A percentile compares a stretch with the other conserved stretches of the same genome.
These are phyloP conservation scores for Fistularia tabacaria DNA, from an alignment of 2,797 vertebrate genomes.

Conservation along the genomic window DNA sequence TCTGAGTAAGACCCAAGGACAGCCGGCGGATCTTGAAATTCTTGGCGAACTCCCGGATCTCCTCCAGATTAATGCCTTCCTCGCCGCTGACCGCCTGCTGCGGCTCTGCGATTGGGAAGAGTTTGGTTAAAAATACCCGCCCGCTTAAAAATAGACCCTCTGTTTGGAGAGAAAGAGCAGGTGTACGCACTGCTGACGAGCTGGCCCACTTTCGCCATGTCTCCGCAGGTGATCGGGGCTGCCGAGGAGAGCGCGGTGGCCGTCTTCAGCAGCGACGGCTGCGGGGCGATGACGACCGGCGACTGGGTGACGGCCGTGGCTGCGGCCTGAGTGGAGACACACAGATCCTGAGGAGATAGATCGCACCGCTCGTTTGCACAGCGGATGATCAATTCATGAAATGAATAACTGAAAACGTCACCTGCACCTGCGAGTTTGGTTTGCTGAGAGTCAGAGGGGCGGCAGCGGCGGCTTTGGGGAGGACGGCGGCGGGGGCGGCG, in stretches of 20 bases:
- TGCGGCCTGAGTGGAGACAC: constrained; percentile 53
- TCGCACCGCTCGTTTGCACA: background rate
- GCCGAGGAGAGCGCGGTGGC: constrained; percentile 64
- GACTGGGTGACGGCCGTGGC: constrained; percentile 75
- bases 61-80: constrained; percentile 95
- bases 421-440: constrained; percentile 64
- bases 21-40: constrained; percentile 97
- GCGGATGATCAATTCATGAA: background rate
- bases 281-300: constrained; percentile 80
- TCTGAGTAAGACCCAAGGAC: constrained; percentile 93
- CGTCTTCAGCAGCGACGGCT: constrained; percentile 64
- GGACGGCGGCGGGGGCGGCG: constrained; percentile 67
- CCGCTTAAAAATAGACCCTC: constrained; percentile 20
- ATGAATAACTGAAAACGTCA: background rate
- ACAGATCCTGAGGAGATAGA: background rate
- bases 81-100: constrained; percentile 78
- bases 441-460: constrained; percentile 62
- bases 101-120: constrained; percentile 74
- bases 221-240: constrained; percentile 81
- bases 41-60: constrained; percentile 98
- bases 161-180: constrained; percentile 26
- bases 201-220: constrained; percentile 90
- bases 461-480: constrained; percentile 73
- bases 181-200: constrained; percentile 88
- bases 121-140: constrained; percentile 48